Evolutionary conservation across 2,113 vertebrate species (phyloP).

Genomic region (Leptodactylus fuscus): DNA sequence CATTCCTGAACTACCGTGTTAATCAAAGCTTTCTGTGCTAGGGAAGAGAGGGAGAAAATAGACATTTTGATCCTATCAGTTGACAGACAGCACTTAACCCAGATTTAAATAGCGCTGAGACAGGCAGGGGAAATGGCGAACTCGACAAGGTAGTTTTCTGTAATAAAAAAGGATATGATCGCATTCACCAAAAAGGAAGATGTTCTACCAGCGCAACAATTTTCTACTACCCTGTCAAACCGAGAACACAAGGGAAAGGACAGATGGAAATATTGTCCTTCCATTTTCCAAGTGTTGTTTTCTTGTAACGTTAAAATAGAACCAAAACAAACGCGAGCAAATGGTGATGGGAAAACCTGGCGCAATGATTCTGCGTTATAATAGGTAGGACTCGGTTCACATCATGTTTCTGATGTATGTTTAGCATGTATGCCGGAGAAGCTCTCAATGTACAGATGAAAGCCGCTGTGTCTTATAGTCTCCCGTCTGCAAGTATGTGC

Average conservation of each 20-base stretch:
- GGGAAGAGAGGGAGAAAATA: constrained; percentile 69
- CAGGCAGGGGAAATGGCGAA: constrained; percentile 62
- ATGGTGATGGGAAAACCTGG: not conserved
- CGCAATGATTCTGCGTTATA: not conserved
- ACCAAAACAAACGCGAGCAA: not conserved
- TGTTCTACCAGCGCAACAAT: constrained; percentile 39
- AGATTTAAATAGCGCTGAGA: constrained; percentile 66
- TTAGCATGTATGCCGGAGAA: too few species aligned
- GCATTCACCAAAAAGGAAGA: constrained; percentile 48
- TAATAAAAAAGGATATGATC: constrained; percentile 54
- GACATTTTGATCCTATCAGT: constrained; percentile 69
- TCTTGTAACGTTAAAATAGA: constrained; percentile 33
- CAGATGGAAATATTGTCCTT: constrained; percentile 29
- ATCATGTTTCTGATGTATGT: too few species aligned
- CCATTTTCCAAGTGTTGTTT: constrained; percentile 22
- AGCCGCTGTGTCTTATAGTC: too few species aligned
- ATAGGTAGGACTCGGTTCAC: too few species aligned
- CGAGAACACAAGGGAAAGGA: constrained; percentile 20
- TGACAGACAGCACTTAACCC: constrained; percentile 69
- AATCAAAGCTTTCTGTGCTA: constrained; percentile 68
- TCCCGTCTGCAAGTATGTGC: too few species aligned
- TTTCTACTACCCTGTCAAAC: constrained; percentile 35
- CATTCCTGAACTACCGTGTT: constrained; percentile 66
- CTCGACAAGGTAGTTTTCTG: constrained; percentile 64
- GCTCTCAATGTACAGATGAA: too few species aligned